Evolutionary conservation across 2,797 vertebrate genomes (phyloP), one percentile per base, ranked within the genome.

Genomic region (Coreius guichenoti): DNA sequence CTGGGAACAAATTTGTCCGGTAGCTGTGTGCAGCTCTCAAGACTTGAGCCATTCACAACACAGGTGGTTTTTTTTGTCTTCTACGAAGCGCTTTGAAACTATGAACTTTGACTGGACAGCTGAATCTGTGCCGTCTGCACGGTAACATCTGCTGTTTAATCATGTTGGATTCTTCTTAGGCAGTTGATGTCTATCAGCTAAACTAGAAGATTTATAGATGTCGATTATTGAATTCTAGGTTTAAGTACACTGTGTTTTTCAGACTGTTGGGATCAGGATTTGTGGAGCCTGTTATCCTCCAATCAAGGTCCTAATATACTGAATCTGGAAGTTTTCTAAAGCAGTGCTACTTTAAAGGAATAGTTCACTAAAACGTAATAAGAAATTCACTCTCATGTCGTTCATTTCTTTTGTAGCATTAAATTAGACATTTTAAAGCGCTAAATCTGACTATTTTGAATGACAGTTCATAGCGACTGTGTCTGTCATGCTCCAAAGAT

Each of bases 81-180:
- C 76, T 72, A 74, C 82, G 5, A 74, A 84, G 81, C 36, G 85
- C 81, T 86, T 84, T 91, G 86, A 89, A 89, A 93, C 78, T 87
- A 83, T 90, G 68, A 84, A 67, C 67, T 85, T 88, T 65, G 90
- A 89, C 81, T 88, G 87, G 86, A 80, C 90, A 90, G 91, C 91
- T 91, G 88, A 81, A 87, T 80, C 89, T 88, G 91, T 88, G 80
- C 85, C 84, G 89, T 91, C 87, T 80, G 33, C 75, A 86, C 45
- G 73, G 76, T 31, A 88, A 92, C 92, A 93, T 93, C 91, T 93
- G 92, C 91, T 93, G 87, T 90, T 86, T 74, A 72, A 88, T 73
- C 69, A 16, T 23, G 26, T 36, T 45, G 76, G 78, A 75, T n/a
- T 84, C 63, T 51, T 77, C 26, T 72, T 47, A 67, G 19, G 45